These are phyloP conservation scores for Sceliomorpha sp. DNA, from an alignment of 2,888 invertebrate genomes.

Conservation along the genomic window DNA sequence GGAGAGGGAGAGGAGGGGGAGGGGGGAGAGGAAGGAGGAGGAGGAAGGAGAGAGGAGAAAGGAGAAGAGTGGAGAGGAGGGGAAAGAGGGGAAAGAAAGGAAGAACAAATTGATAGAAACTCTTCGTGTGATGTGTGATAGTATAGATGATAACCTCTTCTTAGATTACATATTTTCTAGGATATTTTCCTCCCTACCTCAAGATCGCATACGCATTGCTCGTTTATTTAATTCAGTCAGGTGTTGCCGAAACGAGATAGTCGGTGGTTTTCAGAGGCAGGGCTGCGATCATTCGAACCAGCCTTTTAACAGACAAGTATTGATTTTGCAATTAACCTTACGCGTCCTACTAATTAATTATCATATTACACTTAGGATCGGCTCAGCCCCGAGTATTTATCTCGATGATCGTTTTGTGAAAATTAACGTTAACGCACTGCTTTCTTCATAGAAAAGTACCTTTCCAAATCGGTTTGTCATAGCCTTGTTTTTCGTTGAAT, in stretches of 20 bases:
- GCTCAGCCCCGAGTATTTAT: no score
- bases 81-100: slow-evolving; percentile 12
- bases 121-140: slow-evolving; percentile 62
- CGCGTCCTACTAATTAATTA: slow-evolving; percentile 42
- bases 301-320: slow-evolving; percentile 37
- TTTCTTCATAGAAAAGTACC: no score
- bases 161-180: slow-evolving; percentile 61
- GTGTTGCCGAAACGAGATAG: slow-evolving; percentile 43
- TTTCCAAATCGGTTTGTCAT: no score
- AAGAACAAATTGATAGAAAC: slow-evolving; percentile 45
- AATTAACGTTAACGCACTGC: no score
- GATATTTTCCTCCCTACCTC: slow-evolving; percentile 70
- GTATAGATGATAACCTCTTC: slow-evolving; percentile 57
- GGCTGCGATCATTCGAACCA: slow-evolving; percentile 45
- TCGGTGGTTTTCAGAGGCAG: slow-evolving; percentile 34
- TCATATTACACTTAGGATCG: slow-evolving; percentile 22
- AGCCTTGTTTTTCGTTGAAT: no score
- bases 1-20: slow-evolving; percentile 6
- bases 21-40: slow-evolving; percentile 8
- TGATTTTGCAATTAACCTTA: slow-evolving; percentile 45
- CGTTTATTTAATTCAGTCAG: slow-evolving; percentile 55
- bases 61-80: not conserved
- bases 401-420: no score
- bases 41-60: not conserved
- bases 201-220: slow-evolving; percentile 62